These are phyloP conservation scores for Chironomus riparius DNA, from an alignment of 2,888 invertebrate species.

Conservation along the genomic window DNA sequence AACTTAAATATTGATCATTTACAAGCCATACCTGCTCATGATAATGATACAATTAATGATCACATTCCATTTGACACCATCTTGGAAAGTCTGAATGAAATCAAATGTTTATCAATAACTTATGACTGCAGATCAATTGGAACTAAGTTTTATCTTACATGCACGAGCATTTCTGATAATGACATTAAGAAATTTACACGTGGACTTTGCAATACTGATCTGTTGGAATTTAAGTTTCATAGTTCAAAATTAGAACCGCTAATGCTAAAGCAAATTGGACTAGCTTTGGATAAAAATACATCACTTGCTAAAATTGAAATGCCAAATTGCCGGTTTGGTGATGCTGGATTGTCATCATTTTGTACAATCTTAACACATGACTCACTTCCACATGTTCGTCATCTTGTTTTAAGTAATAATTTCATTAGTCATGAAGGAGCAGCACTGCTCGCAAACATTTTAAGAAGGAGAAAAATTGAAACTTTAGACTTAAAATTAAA, in stretches of 20 bases:
- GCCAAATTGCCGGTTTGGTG: conserved; percentile 37
- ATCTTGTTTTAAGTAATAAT: conserved; percentile 39
- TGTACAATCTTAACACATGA: conserved; percentile 36
- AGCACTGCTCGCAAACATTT: conserved; percentile 35
- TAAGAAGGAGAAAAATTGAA: conserved; percentile 34
- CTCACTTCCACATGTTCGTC: conserved; percentile 36
- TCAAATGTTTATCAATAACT: conserved; percentile 38
- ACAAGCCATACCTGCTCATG: conserved; percentile 33
- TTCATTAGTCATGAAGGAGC: conserved; percentile 39
- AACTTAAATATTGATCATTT: conserved; percentile 39
- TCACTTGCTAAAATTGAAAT: conserved; percentile 36
- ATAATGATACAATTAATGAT: conserved; percentile 31
- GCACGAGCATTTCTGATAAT: conserved; percentile 37
- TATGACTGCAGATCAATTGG: conserved; percentile 40
- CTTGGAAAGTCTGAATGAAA: conserved; percentile 39
- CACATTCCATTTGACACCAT: conserved; percentile 43
- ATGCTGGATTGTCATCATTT: conserved; percentile 39
- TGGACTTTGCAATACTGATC: conserved; percentile 39
- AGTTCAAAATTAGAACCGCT: conserved; percentile 38
- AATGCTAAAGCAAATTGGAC: conserved; percentile 37
- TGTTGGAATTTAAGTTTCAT: conserved; percentile 39
- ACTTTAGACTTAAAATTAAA: conserved; percentile 37
- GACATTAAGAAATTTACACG: conserved; percentile 36
- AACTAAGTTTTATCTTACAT: conserved; percentile 39
- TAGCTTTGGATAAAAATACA: conserved; percentile 39